Percentiles rank a stretch among this genome's conserved stretches.
Conservation (phyloP, 2,113 vertebrate species). For the Nycticebus coucang region DNA sequence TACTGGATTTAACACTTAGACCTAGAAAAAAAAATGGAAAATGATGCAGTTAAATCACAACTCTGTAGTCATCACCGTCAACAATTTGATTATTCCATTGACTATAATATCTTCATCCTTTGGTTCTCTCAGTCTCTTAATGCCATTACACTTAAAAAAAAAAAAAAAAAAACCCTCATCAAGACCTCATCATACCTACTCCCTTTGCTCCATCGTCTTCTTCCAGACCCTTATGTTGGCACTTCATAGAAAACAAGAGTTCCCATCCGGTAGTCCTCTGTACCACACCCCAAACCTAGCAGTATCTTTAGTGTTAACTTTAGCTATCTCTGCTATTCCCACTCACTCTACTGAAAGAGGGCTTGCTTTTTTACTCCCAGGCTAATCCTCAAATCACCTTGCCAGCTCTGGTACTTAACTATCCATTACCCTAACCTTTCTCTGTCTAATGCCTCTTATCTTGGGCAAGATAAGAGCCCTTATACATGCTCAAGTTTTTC, state of each 20-base stretch:
- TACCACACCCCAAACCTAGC: neutral
- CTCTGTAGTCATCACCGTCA: neutral
- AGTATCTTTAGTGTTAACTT: neutral
- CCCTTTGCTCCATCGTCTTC: neutral
- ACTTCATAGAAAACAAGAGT: neutral
- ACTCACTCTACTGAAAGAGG: neutral
- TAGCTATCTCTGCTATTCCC: neutral
- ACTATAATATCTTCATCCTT: neutral
- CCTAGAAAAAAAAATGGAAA: conserved; percentile 47
- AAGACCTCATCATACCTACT: neutral
- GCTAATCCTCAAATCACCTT: neutral
- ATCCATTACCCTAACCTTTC: neutral
- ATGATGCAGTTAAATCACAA: neutral
- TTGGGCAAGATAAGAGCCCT: neutral
- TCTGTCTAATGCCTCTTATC: neutral
- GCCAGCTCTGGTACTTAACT: neutral
- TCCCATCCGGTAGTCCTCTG: neutral
- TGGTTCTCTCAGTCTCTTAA: neutral
- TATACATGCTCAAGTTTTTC: conserved; percentile 1
- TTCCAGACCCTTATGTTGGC: neutral
- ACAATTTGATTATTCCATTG: neutral
- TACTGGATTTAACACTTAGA: conserved; percentile 19
- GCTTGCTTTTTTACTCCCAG: neutral
- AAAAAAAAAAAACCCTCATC: neutral
- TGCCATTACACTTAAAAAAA: neutral